Base-by-base conservation (phyloP, 2,797 vertebrate genomes). In the Chanos chanos region DNA sequence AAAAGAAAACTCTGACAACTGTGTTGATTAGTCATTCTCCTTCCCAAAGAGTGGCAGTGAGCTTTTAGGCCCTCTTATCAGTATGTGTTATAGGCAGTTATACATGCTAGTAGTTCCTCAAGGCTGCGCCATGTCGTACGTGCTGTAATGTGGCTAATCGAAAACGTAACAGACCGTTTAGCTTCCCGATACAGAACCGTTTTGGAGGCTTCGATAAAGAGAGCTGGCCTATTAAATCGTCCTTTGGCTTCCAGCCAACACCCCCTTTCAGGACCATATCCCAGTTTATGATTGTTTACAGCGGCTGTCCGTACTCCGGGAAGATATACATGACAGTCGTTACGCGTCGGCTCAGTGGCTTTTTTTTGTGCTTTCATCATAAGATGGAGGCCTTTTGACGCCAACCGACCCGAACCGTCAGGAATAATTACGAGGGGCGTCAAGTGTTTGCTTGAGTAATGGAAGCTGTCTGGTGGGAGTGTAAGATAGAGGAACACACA, bases 401-500 rank as follows among this genome's bases (percentile, higher is more conserved):
- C 45, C 18, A 53, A 13, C 44, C 71, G 57, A 51, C 24, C 68
- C 27, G 15, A 47, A 28, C 24, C 28, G 68, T 47, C 51, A 27
- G 25, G 49, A 27, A 56, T 70, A 57, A 70, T 66, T 52, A 66
- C 61, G 55, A 60, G 2, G 3, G 15, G 62, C 13, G 36, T 28
- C 36, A 28, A 4, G 28, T 18, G 30, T 25, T 39, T 18, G 5
- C 12, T 12, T 22, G 27, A 48, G 68, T 31, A 40, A 68, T 13
- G 51, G 10, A 4, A 12, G 34, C 18, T n/a, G 44, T 48, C 13
- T 18, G 64, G 45, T 39, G 49, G 10, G 21, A 45, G 56, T 22
- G 51, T 47, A 54, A 51, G 30, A 33, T 44, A 30, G 64, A 45
- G 21, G 41, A n/a, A n/a, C n/a, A n/a, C n/a, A n/a, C n/a, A n/a